Conservation (phyloP, 2,113 vertebrate species). For the Pelobates fuscus region DNA sequence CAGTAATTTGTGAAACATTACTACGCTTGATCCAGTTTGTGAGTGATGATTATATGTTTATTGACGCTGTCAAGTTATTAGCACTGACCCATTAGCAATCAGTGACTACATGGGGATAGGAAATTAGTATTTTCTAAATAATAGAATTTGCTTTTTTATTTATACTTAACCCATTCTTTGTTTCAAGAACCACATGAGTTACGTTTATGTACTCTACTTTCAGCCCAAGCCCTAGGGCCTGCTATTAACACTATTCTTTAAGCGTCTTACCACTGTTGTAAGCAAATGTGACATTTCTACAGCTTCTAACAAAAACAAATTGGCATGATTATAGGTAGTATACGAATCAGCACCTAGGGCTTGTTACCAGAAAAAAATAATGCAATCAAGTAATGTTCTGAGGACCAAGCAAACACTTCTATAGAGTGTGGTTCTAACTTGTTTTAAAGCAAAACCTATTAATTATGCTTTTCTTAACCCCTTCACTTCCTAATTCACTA, state of each 20-base stretch:
- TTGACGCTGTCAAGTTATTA: not conserved
- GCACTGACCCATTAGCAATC: not conserved
- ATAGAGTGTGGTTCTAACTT: too few species aligned
- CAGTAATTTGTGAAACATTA: not conserved
- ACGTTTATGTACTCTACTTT: constrained; percentile 16
- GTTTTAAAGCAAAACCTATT: too few species aligned
- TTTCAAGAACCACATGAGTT: not conserved
- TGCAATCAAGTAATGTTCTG: too few species aligned
- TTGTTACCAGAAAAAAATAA: constrained; percentile 2
- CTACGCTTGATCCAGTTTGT: not conserved
- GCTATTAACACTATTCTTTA: constrained; percentile 35
- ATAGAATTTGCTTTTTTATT: constrained; percentile 2
- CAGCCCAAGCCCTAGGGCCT: constrained; percentile 15
- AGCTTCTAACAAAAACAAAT: constrained; percentile 34
- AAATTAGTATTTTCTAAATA: not conserved
- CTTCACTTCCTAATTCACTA: too few species aligned
- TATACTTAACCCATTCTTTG: not conserved
- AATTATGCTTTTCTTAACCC: too few species aligned
- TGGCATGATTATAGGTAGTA: constrained; percentile 29
- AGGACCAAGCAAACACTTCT: too few species aligned
- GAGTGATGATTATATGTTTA: not conserved
- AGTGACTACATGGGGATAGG: not conserved
- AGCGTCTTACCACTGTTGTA: constrained; percentile 12
- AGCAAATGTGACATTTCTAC: constrained; percentile 27
- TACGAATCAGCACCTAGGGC: constrained; percentile 23